Conservation (phyloP, 1,140 invertebrate species). For the Lerema accius region DNA sequence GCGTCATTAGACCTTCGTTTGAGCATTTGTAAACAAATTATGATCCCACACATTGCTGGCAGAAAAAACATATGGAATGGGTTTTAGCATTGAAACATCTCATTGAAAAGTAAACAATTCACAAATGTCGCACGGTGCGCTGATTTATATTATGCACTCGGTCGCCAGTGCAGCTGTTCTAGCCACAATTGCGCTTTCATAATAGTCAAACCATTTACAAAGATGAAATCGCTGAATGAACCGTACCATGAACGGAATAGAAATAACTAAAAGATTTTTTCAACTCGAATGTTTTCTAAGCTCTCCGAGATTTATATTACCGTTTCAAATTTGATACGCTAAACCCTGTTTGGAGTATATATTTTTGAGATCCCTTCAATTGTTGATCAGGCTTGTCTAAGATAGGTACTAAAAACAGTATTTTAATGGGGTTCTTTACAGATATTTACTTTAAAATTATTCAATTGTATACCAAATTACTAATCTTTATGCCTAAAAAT, state of each 20-base stretch:
- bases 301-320: not conserved
- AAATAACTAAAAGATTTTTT: conserved; percentile 1
- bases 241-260: conserved; percentile 4
- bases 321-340: not conserved
- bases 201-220: conserved; percentile 22
- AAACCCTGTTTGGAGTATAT: too few relatives aligned
- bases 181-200: conserved; percentile 29
- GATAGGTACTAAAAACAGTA: too few relatives aligned
- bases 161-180: conserved; percentile 20
- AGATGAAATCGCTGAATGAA: conserved; percentile 30
- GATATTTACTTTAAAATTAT: too few relatives aligned
- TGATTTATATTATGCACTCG: conserved; percentile 25
- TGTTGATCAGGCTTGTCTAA: too few relatives aligned
- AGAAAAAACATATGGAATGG: not conserved
- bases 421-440: too few relatives aligned
- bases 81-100: conserved; percentile 4
- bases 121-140: conserved; percentile 18
- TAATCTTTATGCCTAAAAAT: too few relatives aligned
- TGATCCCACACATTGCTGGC: not conserved
- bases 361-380: too few relatives aligned
- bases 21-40: not conserved
- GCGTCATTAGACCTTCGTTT: too few relatives aligned
- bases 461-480: too few relatives aligned
- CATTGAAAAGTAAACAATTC: conserved; percentile 25
- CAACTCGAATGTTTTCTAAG: not conserved